Percentiles rank a stretch among this genome's conserved stretches.
Conservation (phyloP, 2,888 invertebrate species). For the Taphrorychus bicolor region DNA sequence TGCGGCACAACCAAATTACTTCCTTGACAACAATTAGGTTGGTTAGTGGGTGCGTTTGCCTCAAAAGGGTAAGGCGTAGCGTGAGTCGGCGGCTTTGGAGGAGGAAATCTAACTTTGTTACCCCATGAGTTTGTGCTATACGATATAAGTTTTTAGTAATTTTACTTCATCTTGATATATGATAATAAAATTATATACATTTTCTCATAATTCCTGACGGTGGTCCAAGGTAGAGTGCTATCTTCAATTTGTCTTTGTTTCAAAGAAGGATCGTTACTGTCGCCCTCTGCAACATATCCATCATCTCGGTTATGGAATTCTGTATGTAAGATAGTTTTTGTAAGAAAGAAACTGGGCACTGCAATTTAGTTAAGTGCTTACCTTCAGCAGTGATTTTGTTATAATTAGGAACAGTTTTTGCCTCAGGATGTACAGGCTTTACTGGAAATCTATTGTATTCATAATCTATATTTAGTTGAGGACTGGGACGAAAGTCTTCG, state of each 20-base stretch:
- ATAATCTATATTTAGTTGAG: conserved; percentile 48
- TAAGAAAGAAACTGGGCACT: not conserved
- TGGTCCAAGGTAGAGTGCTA: not conserved
- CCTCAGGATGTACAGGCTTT: conserved; percentile 52
- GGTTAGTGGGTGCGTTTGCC: not conserved
- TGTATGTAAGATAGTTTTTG: not conserved
- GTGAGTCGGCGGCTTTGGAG: not conserved
- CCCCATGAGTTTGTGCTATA: not conserved
- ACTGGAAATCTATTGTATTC: conserved; percentile 61
- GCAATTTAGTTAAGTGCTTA: too few species aligned
- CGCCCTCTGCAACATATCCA: not conserved
- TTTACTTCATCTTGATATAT: too few species aligned
- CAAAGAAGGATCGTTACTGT: not conserved
- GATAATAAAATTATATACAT: too few species aligned
- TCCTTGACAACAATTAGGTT: not conserved
- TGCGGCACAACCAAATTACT: not conserved
- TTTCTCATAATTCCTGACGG: not conserved
- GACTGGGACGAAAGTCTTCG: conserved; percentile 33
- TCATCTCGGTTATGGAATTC: not conserved
- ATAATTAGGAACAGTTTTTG: conserved; percentile 46
- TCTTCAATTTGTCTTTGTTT: not conserved
- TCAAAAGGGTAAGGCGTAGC: not conserved
- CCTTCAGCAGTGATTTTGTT: conserved; percentile 9
- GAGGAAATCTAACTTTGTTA: not conserved
- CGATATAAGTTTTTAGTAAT: not conserved